These are phyloP conservation scores for Rhagoletis zephyria DNA, from an alignment of 1,140 invertebrate species.

Conservation along the genomic window DNA sequence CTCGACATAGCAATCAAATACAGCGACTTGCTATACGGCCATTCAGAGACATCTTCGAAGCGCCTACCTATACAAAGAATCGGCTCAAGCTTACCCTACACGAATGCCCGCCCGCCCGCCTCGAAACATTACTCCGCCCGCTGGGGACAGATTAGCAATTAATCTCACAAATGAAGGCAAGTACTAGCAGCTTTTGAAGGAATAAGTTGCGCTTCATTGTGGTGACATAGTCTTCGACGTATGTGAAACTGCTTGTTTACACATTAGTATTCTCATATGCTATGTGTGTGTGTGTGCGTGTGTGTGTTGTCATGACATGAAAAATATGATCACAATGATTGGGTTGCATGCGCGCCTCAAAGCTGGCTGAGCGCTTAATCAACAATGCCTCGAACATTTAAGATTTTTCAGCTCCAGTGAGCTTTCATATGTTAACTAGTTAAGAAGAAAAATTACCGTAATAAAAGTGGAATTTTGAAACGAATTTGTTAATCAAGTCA, in stretches of 20 bases:
- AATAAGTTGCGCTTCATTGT: not conserved
- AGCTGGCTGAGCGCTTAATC: constrained; percentile 39
- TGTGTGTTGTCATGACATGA: constrained; percentile 11
- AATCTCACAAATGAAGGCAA: constrained; percentile 47
- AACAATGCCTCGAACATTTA: constrained; percentile 46
- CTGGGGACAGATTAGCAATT: constrained; percentile 54
- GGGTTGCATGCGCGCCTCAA: not conserved
- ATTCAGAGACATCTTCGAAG: not conserved
- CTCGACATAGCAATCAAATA: not conserved
- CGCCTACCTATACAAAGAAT: not conserved
- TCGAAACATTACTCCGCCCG: constrained; percentile 27
- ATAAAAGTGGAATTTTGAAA: constrained; percentile 26
- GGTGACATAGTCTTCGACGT: constrained; percentile 35
- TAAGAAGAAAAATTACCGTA: constrained; percentile 23
- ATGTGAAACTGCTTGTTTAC: not conserved
- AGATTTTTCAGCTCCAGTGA: not conserved
- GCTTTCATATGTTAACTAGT: not conserved
- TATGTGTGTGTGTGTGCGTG: constrained; percentile 8
- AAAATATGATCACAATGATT: constrained; percentile 43
- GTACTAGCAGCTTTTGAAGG: not conserved
- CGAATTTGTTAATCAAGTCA: constrained; percentile 40
- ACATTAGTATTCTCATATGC: not conserved
- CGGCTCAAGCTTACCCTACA: too few relatives aligned
- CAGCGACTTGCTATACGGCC: not conserved
- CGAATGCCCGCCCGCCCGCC: not conserved